Conservation (phyloP, 92 coral and sea anemone genomes). For the Parazoanthus swiftii region DNA sequence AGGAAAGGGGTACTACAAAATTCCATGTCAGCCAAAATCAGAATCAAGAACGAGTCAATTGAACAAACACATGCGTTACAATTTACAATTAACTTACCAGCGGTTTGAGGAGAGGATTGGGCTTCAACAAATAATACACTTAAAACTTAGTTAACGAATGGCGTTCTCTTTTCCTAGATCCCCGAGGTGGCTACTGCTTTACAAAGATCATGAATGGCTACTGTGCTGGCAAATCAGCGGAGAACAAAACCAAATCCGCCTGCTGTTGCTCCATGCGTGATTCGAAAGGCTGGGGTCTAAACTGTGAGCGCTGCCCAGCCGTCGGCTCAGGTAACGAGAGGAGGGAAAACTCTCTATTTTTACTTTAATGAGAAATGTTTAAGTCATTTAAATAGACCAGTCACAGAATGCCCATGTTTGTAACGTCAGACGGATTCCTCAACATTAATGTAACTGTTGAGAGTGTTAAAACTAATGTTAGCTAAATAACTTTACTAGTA, state of each 20-base stretch:
- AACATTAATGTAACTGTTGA: too few species aligned
- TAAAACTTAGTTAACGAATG: not conserved
- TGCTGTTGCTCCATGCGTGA: constrained; percentile 35
- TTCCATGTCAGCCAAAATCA: not conserved
- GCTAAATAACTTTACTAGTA: too few species aligned
- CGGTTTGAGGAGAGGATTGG: too few species aligned
- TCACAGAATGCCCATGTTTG: too few species aligned
- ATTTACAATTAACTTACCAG: too few species aligned
- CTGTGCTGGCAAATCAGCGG: constrained; percentile 23
- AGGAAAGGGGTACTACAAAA: too few species aligned
- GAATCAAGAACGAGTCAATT: not conserved
- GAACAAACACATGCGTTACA: not conserved
- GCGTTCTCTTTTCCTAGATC: not conserved
- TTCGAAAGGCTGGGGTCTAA: constrained; percentile 28
- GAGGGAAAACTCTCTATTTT: not conserved
- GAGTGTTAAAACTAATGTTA: too few species aligned
- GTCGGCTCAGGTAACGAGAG: constrained; percentile 27
- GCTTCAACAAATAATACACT: too few species aligned
- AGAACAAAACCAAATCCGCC: constrained; percentile 29
- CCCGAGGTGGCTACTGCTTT: constrained; percentile 25
- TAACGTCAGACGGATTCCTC: too few species aligned
- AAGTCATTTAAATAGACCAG: too few species aligned
- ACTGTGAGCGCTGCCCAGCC: constrained; percentile 40
- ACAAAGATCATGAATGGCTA: constrained; percentile 29
- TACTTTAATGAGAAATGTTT: too few species aligned